phyloP scores from a whole-genome alignment of 2,888 invertebrate species.

The Tetheella fluctuosa region DNA sequence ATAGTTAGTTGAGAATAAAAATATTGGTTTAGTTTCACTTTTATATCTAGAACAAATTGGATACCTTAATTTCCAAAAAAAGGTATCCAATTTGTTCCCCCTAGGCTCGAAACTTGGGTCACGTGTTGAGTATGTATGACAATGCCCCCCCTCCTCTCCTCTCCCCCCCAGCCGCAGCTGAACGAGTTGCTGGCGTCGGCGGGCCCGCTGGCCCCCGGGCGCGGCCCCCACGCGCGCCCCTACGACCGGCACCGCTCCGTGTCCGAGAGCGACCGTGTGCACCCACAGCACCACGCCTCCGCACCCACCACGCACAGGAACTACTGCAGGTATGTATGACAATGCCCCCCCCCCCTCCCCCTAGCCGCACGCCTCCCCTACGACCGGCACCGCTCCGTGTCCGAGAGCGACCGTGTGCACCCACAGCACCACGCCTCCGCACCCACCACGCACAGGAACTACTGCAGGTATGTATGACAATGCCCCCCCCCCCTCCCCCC shows the following conservation, averaged over 20 bases:
- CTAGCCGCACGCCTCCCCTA: conserved; percentile 80
- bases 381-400: conserved; percentile 74
- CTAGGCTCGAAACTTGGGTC: too few relatives aligned
- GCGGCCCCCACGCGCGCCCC: conserved; percentile 77
- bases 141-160: too few relatives aligned
- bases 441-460: conserved; percentile 26
- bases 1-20: too few relatives aligned
- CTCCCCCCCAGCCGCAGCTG: conserved; percentile 75
- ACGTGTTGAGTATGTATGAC: too few relatives aligned
- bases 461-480: conserved; percentile 43
- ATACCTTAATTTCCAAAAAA: too few relatives aligned
- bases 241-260: conserved; percentile 76
- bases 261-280: conserved; percentile 69
- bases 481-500: accelerated
- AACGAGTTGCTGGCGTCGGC: conserved; percentile 80
- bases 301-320: conserved; percentile 22
- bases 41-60: too few relatives aligned
- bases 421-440: neutral
- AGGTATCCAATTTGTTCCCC: too few relatives aligned
- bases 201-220: conserved; percentile 67
- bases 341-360: too few relatives aligned
- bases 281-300: neutral
- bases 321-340: conserved; percentile 43
- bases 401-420: conserved; percentile 66
- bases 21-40: too few relatives aligned